Base-by-base conservation (phyloP, 2,888 invertebrate species). In the Acrobeloides nanus region DNA sequence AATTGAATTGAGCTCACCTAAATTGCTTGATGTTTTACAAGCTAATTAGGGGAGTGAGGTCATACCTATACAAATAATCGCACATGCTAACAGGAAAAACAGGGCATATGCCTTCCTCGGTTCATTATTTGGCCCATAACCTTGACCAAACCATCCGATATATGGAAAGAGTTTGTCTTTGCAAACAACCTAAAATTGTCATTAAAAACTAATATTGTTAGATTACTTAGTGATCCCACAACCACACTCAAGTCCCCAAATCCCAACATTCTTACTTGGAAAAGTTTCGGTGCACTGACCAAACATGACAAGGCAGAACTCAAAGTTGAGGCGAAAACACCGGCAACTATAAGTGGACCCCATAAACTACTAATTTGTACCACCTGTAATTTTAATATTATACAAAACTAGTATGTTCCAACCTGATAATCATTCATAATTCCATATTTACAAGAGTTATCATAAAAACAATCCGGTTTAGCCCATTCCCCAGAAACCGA, bases 391-490 rank as follows among this genome's bases (percentile, higher is more conserved):
- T n/a, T n/a, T n/a, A n/a, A n/a, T n/a, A n/a, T n/a, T n/a, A n/a
- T n/a, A n/a, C n/a, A n/a, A n/a, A n/a, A n/a, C n/a, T n/a, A n/a
- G 18, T 38, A 38, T 38, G 21, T 33, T 18, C 35, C 35, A 7
- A 29, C 39, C 26, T 43, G 40, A 17, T 42, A 43, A 26, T 43
- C 21, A 43, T 43, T 43, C 44, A 43, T 44, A 23, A 43, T 21
- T 1, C 44, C 44, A 10, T 43, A 43, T 21, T 38, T 24, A 26
- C 44, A 43, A 15, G 41, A 15, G 17, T 45, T 37, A 17, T 47
- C 10, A 15, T 24, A 39, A 46, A 46, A 15, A 7, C 44, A 43
- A 26, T 38, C 44, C 15, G 44, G 44, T 21, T 43, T 46, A 8
- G 26, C 21, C 23, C 41, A 7, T 15, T 46, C 21, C 33, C 10